A percentile compares a stretch with the other conserved stretches of the same genome.
phyloP scores from a whole-genome alignment of 2,797 vertebrate species.

The Sebastes vulpes region DNA sequence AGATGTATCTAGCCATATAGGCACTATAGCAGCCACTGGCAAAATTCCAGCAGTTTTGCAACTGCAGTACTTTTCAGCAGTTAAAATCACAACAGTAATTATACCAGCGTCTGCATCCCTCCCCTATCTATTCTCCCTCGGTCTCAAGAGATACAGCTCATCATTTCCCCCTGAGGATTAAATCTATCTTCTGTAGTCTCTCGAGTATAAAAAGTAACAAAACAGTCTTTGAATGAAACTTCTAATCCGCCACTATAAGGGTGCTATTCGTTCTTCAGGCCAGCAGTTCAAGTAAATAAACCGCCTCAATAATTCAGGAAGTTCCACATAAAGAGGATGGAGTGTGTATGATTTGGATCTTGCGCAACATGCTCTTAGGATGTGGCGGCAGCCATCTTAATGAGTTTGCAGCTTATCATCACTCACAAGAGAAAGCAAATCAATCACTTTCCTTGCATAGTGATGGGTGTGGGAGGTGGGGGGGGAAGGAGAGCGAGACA shows the following conservation, averaged over 20 bases:
- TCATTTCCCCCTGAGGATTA: conserved; percentile 33
- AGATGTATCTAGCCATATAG: not conserved
- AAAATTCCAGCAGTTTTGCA: not conserved
- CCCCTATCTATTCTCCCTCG: conserved; percentile 8
- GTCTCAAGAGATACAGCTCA: conserved; percentile 35
- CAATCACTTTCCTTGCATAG: conserved; percentile 77
- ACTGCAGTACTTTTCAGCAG: not conserved
- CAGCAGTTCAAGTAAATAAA: conserved; percentile 55
- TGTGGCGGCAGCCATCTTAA: conserved; percentile 76
- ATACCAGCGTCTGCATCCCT: conserved; percentile 14
- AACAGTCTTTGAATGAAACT: conserved; percentile 35
- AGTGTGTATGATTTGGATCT: conserved; percentile 66
- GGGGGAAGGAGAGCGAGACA: conserved; percentile 16
- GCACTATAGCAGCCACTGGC: not conserved
- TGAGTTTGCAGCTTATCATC: conserved; percentile 83
- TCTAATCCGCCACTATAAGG: conserved; percentile 27
- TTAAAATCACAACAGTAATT: conserved; percentile 33
- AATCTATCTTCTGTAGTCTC: conserved; percentile 37
- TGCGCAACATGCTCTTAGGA: conserved; percentile 67
- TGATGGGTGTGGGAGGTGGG: conserved; percentile 8
- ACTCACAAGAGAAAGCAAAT: conserved; percentile 80
- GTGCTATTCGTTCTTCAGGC: conserved; percentile 7
- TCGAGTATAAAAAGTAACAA: conserved; percentile 20
- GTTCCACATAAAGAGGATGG: conserved; percentile 58
- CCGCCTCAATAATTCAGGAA: conserved; percentile 54